These are phyloP conservation scores for Ophioderma brevispina DNA, from an alignment of 35 echinoderm and acorn worm species.

Conservation along the genomic window DNA sequence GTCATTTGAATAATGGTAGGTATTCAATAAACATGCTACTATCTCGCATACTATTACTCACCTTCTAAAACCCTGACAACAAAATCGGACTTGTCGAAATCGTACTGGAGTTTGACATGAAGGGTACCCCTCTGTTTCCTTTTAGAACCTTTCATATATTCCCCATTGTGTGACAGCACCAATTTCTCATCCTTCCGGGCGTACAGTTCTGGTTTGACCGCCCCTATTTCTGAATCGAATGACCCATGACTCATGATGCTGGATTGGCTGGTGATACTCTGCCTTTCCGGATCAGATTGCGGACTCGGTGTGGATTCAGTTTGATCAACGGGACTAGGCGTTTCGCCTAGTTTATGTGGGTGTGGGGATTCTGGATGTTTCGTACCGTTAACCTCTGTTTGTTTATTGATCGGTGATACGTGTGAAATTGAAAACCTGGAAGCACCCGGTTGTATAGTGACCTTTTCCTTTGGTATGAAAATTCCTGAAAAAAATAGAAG, in stretches of 20 bases:
- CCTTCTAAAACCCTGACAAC: conserved; percentile 72
- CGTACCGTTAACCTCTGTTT: conserved; percentile 15
- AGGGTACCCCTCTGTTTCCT: conserved; percentile 55
- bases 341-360: neutral
- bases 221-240: conserved; percentile 71
- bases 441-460: conserved; percentile 51
- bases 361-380: neutral
- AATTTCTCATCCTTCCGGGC: conserved; percentile 60
- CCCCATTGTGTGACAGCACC: conserved; percentile 15
- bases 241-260: conserved; percentile 42
- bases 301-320: neutral
- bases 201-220: conserved; percentile 77
- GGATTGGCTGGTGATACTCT: conserved; percentile 59
- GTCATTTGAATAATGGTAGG: too few species aligned
- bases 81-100: conserved; percentile 78
- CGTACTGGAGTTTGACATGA: conserved; percentile 80
- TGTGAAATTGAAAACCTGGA: conserved; percentile 8
- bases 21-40: too few species aligned
- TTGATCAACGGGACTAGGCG: neutral
- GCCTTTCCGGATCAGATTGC: conserved; percentile 5
- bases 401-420: neutral
- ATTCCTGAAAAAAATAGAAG: conserved; percentile 46
- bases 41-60: conserved; percentile 3
- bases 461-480: conserved; percentile 74
- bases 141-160: neutral